Conservation (phyloP, 2,797 vertebrate genomes). For the Tinamus major region DNA sequence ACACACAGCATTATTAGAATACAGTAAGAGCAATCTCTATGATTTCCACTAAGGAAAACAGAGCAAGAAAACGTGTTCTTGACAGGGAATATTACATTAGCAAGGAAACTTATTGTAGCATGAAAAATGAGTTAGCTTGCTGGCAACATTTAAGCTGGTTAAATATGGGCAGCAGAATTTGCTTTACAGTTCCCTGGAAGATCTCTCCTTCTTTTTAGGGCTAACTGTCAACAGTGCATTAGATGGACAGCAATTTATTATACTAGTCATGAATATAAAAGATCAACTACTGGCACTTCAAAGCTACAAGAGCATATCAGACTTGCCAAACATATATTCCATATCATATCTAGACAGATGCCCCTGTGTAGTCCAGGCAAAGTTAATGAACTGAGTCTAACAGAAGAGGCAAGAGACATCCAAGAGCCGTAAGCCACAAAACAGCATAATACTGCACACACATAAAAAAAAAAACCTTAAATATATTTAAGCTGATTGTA, state of each 20-base stretch:
- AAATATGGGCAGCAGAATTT: neutral
- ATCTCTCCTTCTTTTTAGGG: neutral
- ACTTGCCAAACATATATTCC: neutral
- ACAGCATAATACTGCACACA: fast-evolving
- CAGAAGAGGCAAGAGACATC: neutral
- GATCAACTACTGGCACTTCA: neutral
- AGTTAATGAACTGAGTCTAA: neutral
- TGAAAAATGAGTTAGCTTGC: neutral
- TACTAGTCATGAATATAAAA: neutral
- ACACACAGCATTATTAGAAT: neutral
- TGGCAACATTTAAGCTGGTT: neutral
- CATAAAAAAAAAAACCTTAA: too few species aligned
- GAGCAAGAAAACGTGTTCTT: neutral
- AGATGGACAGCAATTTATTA: neutral
- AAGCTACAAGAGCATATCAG: neutral
- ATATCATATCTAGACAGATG: neutral
- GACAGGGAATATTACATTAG: neutral
- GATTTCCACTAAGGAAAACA: neutral
- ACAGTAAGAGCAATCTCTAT: neutral
- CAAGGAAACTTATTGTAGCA: neutral
- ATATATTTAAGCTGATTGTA: neutral
- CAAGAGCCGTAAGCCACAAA: neutral
- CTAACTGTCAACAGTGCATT: neutral
- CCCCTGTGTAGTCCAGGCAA: neutral
- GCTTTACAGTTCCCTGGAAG: neutral